Evolutionary conservation across 1,140 invertebrate genomes (phyloP).

Genomic region (Drosophila pectinifera): DNA sequence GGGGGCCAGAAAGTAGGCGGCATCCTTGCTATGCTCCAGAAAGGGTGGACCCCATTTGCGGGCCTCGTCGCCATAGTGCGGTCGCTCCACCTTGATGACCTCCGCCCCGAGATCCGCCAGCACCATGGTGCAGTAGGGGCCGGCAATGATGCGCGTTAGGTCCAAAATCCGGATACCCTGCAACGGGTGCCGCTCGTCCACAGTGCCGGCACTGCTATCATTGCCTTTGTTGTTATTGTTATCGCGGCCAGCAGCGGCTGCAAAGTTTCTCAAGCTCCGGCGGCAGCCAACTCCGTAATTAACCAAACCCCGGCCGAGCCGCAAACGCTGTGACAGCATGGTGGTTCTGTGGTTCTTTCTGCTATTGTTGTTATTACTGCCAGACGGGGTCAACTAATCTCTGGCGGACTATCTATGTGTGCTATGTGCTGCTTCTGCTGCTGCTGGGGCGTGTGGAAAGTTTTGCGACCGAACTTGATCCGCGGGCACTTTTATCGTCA

Average conservation of each 20-base stretch:
- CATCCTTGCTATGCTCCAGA: slow-evolving; percentile 89
- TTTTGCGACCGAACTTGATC: slow-evolving; percentile 47
- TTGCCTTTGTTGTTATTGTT: slow-evolving; percentile 14
- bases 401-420: slow-evolving; percentile 12
- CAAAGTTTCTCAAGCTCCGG: slow-evolving; percentile 68
- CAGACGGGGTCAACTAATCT: slow-evolving; percentile 34
- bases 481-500: slow-evolving; percentile 42
- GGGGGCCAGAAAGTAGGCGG: slow-evolving; percentile 93
- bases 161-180: slow-evolving; percentile 91
- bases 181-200: slow-evolving; percentile 65
- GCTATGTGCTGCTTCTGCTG: background rate
- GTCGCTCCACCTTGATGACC: slow-evolving; percentile 95
- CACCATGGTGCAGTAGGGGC: slow-evolving; percentile 96
- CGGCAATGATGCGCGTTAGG: slow-evolving; percentile 92
- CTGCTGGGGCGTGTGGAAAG: slow-evolving; percentile 29
- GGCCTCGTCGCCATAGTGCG: slow-evolving; percentile 91
- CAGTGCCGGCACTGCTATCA: slow-evolving; percentile 15
- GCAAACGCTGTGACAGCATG: slow-evolving; percentile 33
- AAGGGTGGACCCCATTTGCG: slow-evolving; percentile 97
- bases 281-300: slow-evolving; percentile 48
- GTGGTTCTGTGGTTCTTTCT: background rate
- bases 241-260: slow-evolving; percentile 33
- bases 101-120: slow-evolving; percentile 97
- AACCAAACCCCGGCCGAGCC: slow-evolving; percentile 18
- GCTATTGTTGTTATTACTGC: slow-evolving; percentile 1